Conservation (phyloP, 2,797 vertebrate species). For the Tapirus indicus region DNA sequence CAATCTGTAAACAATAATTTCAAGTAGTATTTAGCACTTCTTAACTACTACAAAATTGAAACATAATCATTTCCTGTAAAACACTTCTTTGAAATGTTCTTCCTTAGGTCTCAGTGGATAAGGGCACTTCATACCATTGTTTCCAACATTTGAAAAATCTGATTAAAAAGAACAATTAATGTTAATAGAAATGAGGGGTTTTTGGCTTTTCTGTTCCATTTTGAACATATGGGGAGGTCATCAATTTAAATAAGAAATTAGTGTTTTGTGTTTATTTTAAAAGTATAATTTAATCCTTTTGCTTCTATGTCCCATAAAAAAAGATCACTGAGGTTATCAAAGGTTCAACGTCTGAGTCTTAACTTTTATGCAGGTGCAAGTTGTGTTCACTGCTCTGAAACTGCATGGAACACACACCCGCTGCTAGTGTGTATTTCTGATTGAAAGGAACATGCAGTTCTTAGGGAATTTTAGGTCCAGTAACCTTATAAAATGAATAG, state of each 20-base stretch:
- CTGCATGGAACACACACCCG: not conserved
- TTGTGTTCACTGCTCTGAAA: not conserved
- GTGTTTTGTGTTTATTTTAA: not conserved
- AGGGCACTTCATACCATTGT: constrained; percentile 55
- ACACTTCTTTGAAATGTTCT: constrained; percentile 47
- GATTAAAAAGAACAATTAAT: not conserved
- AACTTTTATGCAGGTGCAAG: not conserved
- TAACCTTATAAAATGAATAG: not conserved
- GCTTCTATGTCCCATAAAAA: not conserved
- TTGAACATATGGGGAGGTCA: constrained; percentile 6
- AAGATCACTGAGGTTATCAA: not conserved
- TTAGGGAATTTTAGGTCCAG: not conserved
- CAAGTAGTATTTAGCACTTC: constrained; percentile 78
- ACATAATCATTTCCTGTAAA: constrained; percentile 47
- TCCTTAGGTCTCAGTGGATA: constrained; percentile 34
- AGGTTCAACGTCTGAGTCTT: constrained; percentile 15
- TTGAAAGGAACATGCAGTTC: not conserved
- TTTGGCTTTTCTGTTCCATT: constrained; percentile 12
- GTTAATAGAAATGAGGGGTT: constrained; percentile 19
- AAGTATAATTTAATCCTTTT: constrained; percentile 8
- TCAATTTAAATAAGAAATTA: constrained; percentile 23
- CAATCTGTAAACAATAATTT: constrained; percentile 82
- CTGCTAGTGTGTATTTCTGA: not conserved
- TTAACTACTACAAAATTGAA: constrained; percentile 42
- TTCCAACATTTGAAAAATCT: constrained; percentile 2